Evolutionary conservation across 1,140 invertebrate genomes (phyloP).

Genomic region (Whitmania pigra): DNA sequence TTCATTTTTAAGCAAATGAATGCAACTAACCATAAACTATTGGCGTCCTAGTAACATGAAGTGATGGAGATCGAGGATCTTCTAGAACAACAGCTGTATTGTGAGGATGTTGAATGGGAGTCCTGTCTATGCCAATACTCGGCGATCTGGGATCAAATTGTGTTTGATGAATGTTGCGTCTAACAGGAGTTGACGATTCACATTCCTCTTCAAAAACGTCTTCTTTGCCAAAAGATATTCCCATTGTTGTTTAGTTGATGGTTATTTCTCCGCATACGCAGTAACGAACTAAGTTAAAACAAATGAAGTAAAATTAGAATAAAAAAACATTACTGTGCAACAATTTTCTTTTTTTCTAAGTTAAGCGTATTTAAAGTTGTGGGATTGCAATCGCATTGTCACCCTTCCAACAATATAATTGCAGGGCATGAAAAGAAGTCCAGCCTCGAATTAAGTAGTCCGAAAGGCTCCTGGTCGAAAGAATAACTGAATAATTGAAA

Average conservation of each 20-base stretch:
- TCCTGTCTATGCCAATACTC: conserved; percentile 9
- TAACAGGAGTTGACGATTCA: not conserved
- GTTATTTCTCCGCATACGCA: not conserved
- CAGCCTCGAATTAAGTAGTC: no score
- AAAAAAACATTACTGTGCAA: no score
- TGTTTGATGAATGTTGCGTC: no score
- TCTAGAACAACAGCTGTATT: not conserved
- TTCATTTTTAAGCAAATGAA: not conserved
- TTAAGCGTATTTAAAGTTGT: no score
- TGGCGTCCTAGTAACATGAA: not conserved
- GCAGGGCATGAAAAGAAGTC: no score
- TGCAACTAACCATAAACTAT: conserved; percentile 4
- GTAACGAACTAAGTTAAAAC: not conserved
- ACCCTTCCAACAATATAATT: no score
- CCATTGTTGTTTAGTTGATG: not conserved
- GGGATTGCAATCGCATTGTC: no score
- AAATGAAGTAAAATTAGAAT: no score
- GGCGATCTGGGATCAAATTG: conserved; percentile 14
- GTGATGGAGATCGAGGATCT: conserved; percentile 10
- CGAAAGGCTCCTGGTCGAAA: no score
- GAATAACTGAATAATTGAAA: no score
- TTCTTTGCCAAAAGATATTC: conserved; percentile 7
- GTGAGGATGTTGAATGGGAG: conserved; percentile 1
- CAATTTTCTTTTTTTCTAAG: no score
- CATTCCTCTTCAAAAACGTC: not conserved